Percentiles rank a stretch among this genome's conserved stretches.
These are phyloP conservation scores for Panonychus citri DNA, from an alignment of 1,140 invertebrate genomes.

Conservation along the genomic window DNA sequence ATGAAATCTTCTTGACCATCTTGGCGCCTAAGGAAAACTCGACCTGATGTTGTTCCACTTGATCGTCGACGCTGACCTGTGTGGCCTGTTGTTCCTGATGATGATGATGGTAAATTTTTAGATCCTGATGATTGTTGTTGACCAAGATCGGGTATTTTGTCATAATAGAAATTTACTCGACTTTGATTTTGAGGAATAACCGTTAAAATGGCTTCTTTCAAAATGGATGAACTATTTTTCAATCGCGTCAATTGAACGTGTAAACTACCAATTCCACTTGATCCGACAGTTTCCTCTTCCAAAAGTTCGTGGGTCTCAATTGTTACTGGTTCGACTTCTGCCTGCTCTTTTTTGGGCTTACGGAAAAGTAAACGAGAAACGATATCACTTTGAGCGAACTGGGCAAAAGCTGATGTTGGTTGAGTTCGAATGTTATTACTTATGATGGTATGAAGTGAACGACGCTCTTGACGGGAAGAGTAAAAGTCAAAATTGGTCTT, in stretches of 20 bases:
- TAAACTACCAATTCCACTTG: constrained; percentile 49
- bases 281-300: constrained; percentile 61
- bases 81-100: too few species aligned
- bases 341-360: constrained; percentile 28
- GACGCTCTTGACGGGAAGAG: constrained; percentile 19
- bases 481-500: constrained; percentile 45
- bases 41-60: not conserved
- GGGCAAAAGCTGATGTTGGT: constrained; percentile 4
- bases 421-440: constrained; percentile 6
- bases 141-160: constrained; percentile 11
- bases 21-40: constrained; percentile 1
- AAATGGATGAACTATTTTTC: constrained; percentile 55
- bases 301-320: constrained; percentile 67
- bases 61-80: not conserved
- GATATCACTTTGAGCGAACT: constrained; percentile 24
- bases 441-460: constrained; percentile 20
- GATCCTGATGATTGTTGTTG: not conserved
- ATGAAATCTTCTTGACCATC: too few species aligned
- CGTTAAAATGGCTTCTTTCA: constrained; percentile 61
- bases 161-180: constrained; percentile 50
- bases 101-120: too few species aligned
- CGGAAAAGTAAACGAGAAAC: constrained; percentile 28
- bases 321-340: constrained; percentile 48
- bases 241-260: constrained; percentile 71
- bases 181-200: constrained; percentile 67